Evolutionary conservation across 2,888 invertebrate genomes (phyloP).

Genomic region (Diplolepis rosae): DNA sequence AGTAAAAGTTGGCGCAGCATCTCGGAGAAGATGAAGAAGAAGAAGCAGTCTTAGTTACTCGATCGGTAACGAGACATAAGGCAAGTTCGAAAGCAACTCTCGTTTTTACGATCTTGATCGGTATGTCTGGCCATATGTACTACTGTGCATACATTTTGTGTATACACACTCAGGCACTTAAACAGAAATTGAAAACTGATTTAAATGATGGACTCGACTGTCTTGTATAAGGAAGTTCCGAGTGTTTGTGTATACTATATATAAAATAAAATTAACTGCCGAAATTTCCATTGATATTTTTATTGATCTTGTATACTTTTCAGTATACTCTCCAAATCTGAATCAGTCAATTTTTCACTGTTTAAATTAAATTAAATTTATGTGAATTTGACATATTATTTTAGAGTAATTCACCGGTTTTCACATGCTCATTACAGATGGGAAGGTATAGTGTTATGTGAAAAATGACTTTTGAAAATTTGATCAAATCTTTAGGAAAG

Average conservation of each 20-base stretch:
- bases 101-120: neutral
- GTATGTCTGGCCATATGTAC: neutral
- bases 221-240: neutral
- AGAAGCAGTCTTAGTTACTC: constrained; percentile 2
- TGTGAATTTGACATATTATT: too few species aligned
- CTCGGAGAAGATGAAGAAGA: neutral
- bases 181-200: neutral
- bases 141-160: neutral
- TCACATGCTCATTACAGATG: too few species aligned
- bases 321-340: too few species aligned
- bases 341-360: too few species aligned
- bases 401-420: too few species aligned
- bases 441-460: too few species aligned
- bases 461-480: too few species aligned
- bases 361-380: too few species aligned
- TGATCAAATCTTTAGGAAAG: too few species aligned
- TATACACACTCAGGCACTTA: neutral
- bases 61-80: neutral
- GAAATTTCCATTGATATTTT: too few species aligned
- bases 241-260: neutral
- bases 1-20: constrained; percentile 12
- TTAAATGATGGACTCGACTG: constrained; percentile 6
- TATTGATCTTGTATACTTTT: too few species aligned
- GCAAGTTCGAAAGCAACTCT: constrained; percentile 5
- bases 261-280: too few species aligned